Base-by-base conservation (phyloP, 2,888 invertebrate genomes). In the Caenorhabditis japonica region DNA sequence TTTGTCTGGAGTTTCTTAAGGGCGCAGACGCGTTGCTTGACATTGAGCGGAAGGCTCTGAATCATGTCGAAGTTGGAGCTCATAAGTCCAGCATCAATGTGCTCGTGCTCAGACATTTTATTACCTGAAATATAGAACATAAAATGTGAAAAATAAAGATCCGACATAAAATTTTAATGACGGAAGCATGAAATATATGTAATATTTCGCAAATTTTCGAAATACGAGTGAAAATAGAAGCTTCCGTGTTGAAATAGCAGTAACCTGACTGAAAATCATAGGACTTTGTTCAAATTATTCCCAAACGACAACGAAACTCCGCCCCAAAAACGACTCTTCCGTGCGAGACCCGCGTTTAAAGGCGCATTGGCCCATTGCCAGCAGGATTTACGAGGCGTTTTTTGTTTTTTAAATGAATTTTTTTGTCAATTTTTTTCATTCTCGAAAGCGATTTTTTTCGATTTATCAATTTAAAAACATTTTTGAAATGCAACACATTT, bases 1-100 rank as follows among this genome's bases (percentile, higher is more conserved):
- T 81, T 62, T 23, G 77, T n/a, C 51, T 87, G 87, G 27, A 83
- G 70, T 43, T 79, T 82, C 77, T 87, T 87, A 41, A 87, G 70
- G 25, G 86, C 85, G 19, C 60, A 84, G 64, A 66, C 82, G 76
- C 66, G 79, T 30, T 69, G 34, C 71, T 78, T 80, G 19, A 73
- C 61, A 30, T 55, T 53, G 7, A 27, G 7, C 38, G 76, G 70
- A 7, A 74, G 27, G 2, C 23, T 2, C 21, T 46, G 44, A 38
- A 74, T 49, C 25, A 62, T 2, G 7, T 74, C 69, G 49, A 27
- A 41, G 68, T 74, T 68, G 13, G 44, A 19, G 58, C 44, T 44
- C 34, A 58, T 15, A 34, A 68, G 36, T 4, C 17, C 30, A 23
- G 25, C 34, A 8, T 53, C 62, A 25, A 52, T 4, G 2, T 53